Evolutionary conservation across 2,797 vertebrate genomes (phyloP).

Genomic region (Oreochromis grahami): DNA sequence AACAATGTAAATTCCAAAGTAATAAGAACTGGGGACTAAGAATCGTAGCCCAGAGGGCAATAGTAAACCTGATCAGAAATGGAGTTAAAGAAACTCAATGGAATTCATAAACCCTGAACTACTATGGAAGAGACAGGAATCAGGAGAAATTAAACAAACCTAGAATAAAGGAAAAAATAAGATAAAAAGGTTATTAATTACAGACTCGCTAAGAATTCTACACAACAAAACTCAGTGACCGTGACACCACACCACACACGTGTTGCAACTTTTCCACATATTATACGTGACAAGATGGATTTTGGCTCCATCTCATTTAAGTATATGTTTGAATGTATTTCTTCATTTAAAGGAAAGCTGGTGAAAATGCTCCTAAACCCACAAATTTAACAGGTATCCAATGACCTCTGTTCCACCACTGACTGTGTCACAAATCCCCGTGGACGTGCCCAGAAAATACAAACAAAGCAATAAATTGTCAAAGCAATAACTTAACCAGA

Average conservation of each 20-base stretch:
- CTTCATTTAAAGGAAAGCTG: rapidly evolving
- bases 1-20: neutral
- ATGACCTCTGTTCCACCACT: neutral
- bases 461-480: rapidly evolving
- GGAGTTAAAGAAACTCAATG: rapidly evolving
- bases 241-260: neutral
- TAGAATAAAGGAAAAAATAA: neutral
- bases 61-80: rapidly evolving
- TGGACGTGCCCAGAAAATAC: neutral
- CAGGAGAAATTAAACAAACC: neutral
- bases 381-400: neutral
- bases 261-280: neutral
- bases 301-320: neutral
- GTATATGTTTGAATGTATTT: neutral
- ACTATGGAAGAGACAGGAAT: rapidly evolving
- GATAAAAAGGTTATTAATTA: neutral
- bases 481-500: neutral
- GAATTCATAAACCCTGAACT: neutral
- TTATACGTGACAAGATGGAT: neutral
- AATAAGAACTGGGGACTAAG: neutral
- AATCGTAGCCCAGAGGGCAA: neutral
- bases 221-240: neutral
- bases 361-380: rapidly evolving
- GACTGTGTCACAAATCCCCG: neutral
- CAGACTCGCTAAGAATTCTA: neutral